These are phyloP conservation scores for Spatulosminthurus flaviceps DNA, from an alignment of 2,888 invertebrate genomes.

Conservation along the genomic window DNA sequence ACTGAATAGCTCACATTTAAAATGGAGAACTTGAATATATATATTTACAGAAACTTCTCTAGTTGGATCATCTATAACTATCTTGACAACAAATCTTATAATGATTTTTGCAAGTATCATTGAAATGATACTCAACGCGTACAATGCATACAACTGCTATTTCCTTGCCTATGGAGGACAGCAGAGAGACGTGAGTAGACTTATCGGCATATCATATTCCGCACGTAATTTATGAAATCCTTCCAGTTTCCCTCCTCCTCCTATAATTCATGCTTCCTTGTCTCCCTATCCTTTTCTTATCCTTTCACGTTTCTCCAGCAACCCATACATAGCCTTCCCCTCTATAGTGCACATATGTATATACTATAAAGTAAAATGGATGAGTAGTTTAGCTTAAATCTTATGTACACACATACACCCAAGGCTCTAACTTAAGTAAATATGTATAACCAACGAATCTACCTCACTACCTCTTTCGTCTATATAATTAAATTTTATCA, in stretches of 20 bases:
- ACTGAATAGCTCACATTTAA: neutral
- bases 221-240: constrained; percentile 15
- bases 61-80: constrained; percentile 62
- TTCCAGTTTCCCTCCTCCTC: neutral
- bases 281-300: neutral
- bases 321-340: neutral
- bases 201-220: constrained; percentile 12
- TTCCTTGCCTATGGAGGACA: constrained; percentile 62
- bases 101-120: constrained; percentile 60
- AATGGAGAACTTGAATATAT: neutral
- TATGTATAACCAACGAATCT: too few species aligned
- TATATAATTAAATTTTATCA: too few species aligned
- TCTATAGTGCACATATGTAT: neutral
- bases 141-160: constrained; percentile 62
- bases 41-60: constrained; percentile 46
- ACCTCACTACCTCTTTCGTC: too few species aligned
- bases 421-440: too few species aligned
- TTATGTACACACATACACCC: too few species aligned
- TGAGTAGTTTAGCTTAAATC: too few species aligned
- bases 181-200: constrained; percentile 55
- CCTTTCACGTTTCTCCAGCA: neutral
- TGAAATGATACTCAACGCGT: constrained; percentile 59
- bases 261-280: neutral
- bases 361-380: too few species aligned
- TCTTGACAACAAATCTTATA: constrained; percentile 61